These are phyloP conservation scores for Fabriciana adippe DNA, from an alignment of 2,888 invertebrate genomes.

Conservation along the genomic window DNA sequence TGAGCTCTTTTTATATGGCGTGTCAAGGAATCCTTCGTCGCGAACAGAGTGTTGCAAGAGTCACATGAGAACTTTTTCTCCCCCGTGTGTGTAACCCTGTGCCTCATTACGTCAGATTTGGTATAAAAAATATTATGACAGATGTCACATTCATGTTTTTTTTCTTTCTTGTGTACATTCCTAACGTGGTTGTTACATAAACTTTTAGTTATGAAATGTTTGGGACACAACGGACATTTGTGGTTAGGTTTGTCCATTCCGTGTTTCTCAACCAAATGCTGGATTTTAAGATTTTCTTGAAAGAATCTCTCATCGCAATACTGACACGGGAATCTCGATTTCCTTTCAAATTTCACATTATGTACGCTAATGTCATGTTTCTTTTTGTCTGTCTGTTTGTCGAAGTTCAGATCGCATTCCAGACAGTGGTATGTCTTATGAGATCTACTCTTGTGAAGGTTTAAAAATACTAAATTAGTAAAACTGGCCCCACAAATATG, in stretches of 20 bases:
- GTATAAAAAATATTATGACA: conserved; percentile 68
- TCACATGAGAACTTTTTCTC: conserved; percentile 62
- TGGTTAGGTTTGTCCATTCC: conserved; percentile 59
- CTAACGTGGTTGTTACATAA: conserved; percentile 67
- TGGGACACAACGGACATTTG: conserved; percentile 59
- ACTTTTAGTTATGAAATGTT: conserved; percentile 64
- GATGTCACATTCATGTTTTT: conserved; percentile 62
- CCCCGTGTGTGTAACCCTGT: conserved; percentile 64
- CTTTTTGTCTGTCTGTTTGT: conserved; percentile 47
- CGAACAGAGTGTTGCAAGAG: conserved; percentile 59
- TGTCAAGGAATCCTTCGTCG: conserved; percentile 65
- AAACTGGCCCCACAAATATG: conserved; percentile 70
- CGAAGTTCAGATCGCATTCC: conserved; percentile 54
- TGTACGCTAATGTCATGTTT: conserved; percentile 49
- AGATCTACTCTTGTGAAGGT: conserved; percentile 60
- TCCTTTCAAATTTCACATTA: conserved; percentile 50
- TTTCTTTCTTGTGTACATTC: conserved; percentile 68
- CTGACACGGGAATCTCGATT: conserved; percentile 59
- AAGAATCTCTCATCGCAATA: conserved; percentile 60
- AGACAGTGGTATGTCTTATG: conserved; percentile 57
- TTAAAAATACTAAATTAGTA: conserved; percentile 64
- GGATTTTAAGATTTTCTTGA: conserved; percentile 56
- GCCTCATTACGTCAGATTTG: conserved; percentile 62
- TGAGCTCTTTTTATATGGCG: conserved; percentile 60
- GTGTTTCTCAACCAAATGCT: conserved; percentile 60